Evolutionary conservation across 1,140 invertebrate genomes (phyloP).

Genomic region (silkworm (Bombyx mori)): DNA sequence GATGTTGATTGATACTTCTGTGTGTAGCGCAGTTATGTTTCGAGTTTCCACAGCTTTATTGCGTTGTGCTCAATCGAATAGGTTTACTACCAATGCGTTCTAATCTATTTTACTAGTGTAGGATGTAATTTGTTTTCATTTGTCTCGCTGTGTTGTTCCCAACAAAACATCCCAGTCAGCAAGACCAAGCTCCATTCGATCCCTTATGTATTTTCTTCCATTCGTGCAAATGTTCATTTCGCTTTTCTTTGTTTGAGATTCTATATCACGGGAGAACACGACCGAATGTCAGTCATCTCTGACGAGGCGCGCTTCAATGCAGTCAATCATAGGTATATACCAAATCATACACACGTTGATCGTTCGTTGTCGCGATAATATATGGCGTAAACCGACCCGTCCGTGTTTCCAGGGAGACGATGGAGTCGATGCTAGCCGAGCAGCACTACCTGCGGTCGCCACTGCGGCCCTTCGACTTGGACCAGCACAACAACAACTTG

Average conservation of each 20-base stretch:
- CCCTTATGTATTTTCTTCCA: conserved; percentile 2
- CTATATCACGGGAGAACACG: conserved; percentile 68
- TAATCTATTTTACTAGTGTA: no score
- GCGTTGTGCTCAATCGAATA: conserved; percentile 31
- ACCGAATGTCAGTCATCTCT: conserved; percentile 57
- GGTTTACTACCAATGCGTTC: conserved; percentile 21
- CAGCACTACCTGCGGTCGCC: conserved; percentile 82
- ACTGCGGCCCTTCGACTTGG: conserved; percentile 81
- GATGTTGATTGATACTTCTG: conserved; percentile 35
- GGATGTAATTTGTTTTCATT: no score
- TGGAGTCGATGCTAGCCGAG: conserved; percentile 86
- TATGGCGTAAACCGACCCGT: no score
- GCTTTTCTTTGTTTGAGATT: conserved; percentile 65
- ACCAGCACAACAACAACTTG: conserved; percentile 79
- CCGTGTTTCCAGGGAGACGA: conserved; percentile 78
- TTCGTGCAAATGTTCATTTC: conserved; percentile 46
- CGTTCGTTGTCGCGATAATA: background rate
- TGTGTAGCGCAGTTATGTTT: conserved; percentile 31
- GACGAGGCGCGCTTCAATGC: conserved; percentile 62
- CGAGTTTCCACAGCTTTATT: conserved; percentile 27
- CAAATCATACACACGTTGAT: background rate
- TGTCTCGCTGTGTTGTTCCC: no score
- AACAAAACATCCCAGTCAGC: no score
- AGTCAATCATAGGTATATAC: conserved; percentile 53
- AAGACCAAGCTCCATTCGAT: no score